These are phyloP conservation scores for Acrocephalus arundinaceus DNA, from an alignment of 2,113 vertebrate species.

Conservation along the genomic window DNA sequence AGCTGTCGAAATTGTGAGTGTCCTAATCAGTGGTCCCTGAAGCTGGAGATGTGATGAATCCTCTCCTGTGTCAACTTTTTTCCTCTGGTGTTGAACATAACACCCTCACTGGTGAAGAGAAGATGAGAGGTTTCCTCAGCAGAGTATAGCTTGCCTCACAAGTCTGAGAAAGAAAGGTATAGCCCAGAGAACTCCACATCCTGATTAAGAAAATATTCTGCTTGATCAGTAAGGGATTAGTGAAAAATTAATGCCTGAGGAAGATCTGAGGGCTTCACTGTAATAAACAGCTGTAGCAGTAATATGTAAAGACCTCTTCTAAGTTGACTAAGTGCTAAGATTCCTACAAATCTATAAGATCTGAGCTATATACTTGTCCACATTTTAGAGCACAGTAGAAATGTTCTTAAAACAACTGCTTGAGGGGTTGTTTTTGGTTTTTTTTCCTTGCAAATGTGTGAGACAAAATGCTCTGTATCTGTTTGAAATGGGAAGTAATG, in stretches of 20 bases:
- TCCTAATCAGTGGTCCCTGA: background rate
- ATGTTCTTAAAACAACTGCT: background rate
- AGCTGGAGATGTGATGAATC: background rate
- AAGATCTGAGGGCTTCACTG: background rate
- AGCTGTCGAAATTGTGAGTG: background rate
- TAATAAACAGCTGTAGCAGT: background rate
- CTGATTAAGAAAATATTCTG: constrained; percentile 59
- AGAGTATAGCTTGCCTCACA: background rate
- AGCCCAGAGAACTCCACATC: background rate
- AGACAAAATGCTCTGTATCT: background rate
- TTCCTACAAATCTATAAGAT: background rate
- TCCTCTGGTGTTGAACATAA: background rate
- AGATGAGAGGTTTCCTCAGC: background rate
- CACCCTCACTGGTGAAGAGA: constrained; percentile 2
- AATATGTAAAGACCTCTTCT: background rate
- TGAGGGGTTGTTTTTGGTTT: background rate
- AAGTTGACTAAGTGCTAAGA: constrained; percentile 1
- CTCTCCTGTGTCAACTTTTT: background rate
- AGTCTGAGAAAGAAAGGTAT: constrained; percentile 8
- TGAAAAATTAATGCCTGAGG: constrained; percentile 62
- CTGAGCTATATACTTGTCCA: background rate
- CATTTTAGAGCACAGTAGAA: background rate
- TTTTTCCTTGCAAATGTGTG: background rate
- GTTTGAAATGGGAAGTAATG: background rate
- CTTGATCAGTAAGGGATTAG: constrained; percentile 29